phyloP scores from a whole-genome alignment of 2,797 vertebrate species.

The Sandelia bainsii region DNA sequence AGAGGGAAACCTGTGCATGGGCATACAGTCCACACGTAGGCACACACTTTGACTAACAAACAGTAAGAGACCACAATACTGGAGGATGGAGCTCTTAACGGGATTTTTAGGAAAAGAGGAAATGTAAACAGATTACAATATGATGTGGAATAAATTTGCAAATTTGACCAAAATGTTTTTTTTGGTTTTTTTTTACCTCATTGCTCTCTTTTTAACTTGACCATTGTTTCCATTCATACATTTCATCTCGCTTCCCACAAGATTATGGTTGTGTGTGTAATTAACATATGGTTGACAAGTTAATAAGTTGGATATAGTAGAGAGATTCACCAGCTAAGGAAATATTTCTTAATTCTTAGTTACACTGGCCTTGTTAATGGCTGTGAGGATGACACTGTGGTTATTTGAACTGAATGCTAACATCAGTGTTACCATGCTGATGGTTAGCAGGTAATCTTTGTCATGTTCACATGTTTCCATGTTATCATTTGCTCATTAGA shows the following conservation, averaged over 20 bases:
- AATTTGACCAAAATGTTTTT: no score
- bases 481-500: no score
- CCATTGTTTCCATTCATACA: background rate
- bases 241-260: background rate
- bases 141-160: constrained; percentile 28
- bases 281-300: no score
- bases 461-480: background rate
- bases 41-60: constrained; percentile 19
- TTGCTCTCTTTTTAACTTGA: background rate
- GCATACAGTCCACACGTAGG: constrained; percentile 18
- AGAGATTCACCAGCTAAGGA: no score
- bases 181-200: no score
- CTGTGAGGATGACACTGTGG: background rate
- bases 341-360: background rate
- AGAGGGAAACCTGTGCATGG: constrained; percentile 19
- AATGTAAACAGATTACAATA: constrained; percentile 1
- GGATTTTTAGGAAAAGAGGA: constrained; percentile 5
- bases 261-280: no score
- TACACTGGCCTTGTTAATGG: no score
- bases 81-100: constrained; percentile 16
- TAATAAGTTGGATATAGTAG: no score
- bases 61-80: constrained; percentile 19
- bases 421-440: background rate
- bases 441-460: background rate
- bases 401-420: background rate